These are phyloP conservation scores for Phalanger gymnotis DNA, from an alignment of 2,797 vertebrate species.

Conservation along the genomic window DNA sequence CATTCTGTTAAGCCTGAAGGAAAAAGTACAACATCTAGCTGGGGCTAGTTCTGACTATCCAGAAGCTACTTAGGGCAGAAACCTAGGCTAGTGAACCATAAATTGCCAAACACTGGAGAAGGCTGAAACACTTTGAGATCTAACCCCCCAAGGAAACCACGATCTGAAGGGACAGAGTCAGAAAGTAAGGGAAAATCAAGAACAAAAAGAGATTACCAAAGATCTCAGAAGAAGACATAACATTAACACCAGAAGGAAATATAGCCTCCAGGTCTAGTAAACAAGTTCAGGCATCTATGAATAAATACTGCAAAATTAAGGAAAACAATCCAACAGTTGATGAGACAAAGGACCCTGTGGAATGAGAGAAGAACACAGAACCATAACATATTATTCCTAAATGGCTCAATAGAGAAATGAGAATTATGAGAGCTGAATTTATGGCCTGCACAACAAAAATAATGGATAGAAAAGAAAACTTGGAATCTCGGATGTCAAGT, in stretches of 20 bases:
- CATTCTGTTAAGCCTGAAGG: background rate
- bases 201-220: background rate
- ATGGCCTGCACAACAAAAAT: background rate
- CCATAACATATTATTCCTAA: background rate
- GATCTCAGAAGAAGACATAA: background rate
- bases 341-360: background rate
- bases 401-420: background rate
- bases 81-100: background rate
- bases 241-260: background rate
- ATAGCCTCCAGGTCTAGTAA: background rate
- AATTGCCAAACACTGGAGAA: background rate
- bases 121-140: background rate
- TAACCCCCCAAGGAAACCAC: background rate
- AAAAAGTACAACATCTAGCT: background rate
- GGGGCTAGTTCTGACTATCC: background rate
- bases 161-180: background rate
- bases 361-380: background rate
- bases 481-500: background rate
- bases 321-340: background rate
- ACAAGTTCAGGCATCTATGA: background rate
- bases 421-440: background rate
- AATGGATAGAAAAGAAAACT: background rate
- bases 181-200: background rate
- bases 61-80: background rate
- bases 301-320: background rate